A percentile compares a stretch with the other conserved stretches of the same genome.
phyloP scores from a whole-genome alignment of 2,797 vertebrate species.

The Chaunax sp. region DNA sequence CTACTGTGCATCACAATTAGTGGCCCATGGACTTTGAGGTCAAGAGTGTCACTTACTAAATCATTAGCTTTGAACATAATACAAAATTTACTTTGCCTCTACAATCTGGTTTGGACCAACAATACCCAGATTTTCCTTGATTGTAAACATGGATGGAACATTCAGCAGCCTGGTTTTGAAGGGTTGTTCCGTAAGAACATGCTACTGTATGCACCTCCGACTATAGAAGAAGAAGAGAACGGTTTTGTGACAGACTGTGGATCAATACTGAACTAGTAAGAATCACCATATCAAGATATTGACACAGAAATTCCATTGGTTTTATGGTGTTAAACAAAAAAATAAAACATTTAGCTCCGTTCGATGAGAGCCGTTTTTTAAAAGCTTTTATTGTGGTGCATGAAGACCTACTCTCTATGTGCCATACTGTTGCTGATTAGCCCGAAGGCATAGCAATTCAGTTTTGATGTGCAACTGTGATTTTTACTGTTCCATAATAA shows the following conservation, averaged over 20 bases:
- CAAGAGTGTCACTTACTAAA: no score
- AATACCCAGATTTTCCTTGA: not conserved
- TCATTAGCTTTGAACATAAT: no score
- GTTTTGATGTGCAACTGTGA: conserved; percentile 28
- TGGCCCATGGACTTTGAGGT: no score
- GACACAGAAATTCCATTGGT: not conserved
- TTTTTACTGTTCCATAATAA: conserved; percentile 34
- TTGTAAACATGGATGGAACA: not conserved
- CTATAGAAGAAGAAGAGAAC: not conserved
- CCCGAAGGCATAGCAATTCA: conserved; percentile 29
- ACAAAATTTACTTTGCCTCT: not conserved
- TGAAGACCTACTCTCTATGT: conserved; percentile 16
- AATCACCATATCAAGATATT: conserved; percentile 4
- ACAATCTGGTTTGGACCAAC: not conserved
- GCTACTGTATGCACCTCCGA: no score
- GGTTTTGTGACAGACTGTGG: not conserved
- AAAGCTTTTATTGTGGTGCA: conserved; percentile 3
- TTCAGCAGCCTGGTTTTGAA: not conserved
- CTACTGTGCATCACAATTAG: not conserved
- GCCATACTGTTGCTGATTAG: conserved; percentile 34
- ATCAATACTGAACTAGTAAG: not conserved
- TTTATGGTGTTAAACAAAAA: conserved; percentile 9
- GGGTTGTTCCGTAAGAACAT: no score
- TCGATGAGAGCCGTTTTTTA: conserved; percentile 16
- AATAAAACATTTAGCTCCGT: conserved; percentile 23